phyloP scores from a whole-genome alignment of 2,797 vertebrate genomes.

The Sebastes iracundus region DNA sequence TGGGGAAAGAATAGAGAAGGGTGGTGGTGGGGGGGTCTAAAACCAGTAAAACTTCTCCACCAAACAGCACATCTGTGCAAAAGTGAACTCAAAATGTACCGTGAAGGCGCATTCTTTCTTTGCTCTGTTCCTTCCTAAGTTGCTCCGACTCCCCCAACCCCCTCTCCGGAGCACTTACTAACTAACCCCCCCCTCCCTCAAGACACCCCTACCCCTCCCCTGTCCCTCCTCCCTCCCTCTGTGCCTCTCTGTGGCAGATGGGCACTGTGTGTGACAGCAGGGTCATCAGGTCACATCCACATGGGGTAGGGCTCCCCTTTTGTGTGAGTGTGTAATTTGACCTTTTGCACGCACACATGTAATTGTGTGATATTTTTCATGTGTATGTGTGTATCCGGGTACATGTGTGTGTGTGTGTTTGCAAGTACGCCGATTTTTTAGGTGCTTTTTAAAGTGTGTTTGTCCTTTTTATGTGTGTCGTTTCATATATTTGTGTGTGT shows the following conservation, averaged over 20 bases:
- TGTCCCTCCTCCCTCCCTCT: constrained; percentile 52
- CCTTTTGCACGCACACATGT: constrained; percentile 13
- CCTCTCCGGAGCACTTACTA: background rate
- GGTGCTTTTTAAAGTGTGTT: background rate
- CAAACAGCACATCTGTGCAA: constrained; percentile 70
- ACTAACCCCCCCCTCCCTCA: background rate
- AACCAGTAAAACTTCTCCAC: constrained; percentile 42
- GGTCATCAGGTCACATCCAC: constrained; percentile 85
- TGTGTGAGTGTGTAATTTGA: constrained; percentile 41
- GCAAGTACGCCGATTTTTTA: background rate
- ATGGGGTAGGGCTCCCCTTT: constrained; percentile 69
- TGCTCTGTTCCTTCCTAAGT: constrained; percentile 23
- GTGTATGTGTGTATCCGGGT: background rate
- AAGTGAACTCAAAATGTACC: constrained; percentile 65
- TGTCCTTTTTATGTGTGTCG: background rate
- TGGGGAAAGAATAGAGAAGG: background rate
- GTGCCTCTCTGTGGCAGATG: constrained; percentile 83
- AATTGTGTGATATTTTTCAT: background rate
- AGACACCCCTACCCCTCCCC: constrained; percentile 11
- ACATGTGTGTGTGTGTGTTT: too few species aligned
- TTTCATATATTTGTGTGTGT: background rate
- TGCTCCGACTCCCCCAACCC: constrained; percentile 2
- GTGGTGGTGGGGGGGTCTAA: background rate
- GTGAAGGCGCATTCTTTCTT: constrained; percentile 70
- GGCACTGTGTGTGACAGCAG: constrained; percentile 83